A percentile compares a stretch with the other conserved stretches of the same genome.
Conservation (phyloP, 2,888 invertebrate species). For the Harpalus rufipes region DNA sequence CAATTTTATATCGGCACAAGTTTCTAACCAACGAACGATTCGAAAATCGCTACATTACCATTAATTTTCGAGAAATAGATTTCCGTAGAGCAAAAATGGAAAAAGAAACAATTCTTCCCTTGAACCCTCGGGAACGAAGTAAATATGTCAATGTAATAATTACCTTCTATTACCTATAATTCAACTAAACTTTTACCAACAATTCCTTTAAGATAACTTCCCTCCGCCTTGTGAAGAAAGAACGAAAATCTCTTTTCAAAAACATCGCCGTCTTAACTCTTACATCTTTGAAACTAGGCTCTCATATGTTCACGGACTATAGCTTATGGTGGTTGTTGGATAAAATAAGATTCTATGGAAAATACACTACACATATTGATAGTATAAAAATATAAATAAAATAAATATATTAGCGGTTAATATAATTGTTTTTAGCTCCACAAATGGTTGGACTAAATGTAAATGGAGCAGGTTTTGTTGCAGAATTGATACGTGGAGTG, state of each 20-base stretch:
- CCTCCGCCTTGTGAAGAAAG: slow-evolving; percentile 80
- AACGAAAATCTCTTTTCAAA: slow-evolving; percentile 80
- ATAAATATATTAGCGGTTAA: slow-evolving; percentile 71
- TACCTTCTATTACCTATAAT: too few species aligned
- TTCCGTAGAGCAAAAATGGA: slow-evolving; percentile 80
- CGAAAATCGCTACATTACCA: slow-evolving; percentile 86
- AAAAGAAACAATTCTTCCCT: slow-evolving; percentile 83
- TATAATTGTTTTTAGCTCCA: slow-evolving; percentile 74
- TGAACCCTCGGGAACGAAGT: slow-evolving; percentile 82
- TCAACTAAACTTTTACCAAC: slow-evolving; percentile 31
- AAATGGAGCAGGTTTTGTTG: slow-evolving; percentile 83
- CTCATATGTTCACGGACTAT: slow-evolving; percentile 88
- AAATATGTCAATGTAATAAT: slow-evolving; percentile 79
- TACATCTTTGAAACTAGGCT: slow-evolving; percentile 84
- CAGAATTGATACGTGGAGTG: slow-evolving; percentile 82
- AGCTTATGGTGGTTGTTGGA: slow-evolving; percentile 88
- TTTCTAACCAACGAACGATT: slow-evolving; percentile 84
- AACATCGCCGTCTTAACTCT: slow-evolving; percentile 81
- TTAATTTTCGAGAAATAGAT: slow-evolving; percentile 83
- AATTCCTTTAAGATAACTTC: slow-evolving; percentile 79
- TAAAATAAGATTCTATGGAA: slow-evolving; percentile 78
- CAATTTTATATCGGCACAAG: slow-evolving; percentile 85
- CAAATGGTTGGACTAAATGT: slow-evolving; percentile 81
- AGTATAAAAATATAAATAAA: slow-evolving; percentile 71
- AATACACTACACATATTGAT: slow-evolving; percentile 77